These are phyloP conservation scores for Arge pagana DNA, from an alignment of 2,888 invertebrate species.

Conservation along the genomic window DNA sequence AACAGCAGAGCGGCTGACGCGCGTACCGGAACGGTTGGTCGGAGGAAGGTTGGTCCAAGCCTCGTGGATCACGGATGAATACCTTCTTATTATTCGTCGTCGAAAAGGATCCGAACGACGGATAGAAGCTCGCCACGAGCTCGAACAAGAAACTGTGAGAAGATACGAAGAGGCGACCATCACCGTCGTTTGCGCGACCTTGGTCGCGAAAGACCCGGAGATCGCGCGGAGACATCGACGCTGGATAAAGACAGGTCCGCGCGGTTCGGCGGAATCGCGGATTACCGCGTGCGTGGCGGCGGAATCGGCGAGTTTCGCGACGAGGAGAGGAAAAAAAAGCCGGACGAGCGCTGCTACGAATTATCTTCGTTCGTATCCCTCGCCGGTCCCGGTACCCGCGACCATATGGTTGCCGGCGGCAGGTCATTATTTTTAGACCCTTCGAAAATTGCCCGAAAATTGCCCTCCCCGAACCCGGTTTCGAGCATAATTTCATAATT, in stretches of 20 bases:
- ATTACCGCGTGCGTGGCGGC: not conserved
- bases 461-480: conserved; percentile 39
- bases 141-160: not conserved
- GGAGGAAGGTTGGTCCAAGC: conserved; percentile 17
- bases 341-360: too few species aligned
- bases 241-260: not conserved
- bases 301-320: conserved; percentile 3
- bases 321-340: too few species aligned
- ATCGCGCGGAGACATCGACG: not conserved
- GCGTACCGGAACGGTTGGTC: too few species aligned
- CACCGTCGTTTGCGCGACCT: not conserved
- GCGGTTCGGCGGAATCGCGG: not conserved
- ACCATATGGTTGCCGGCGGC: conserved; percentile 56
- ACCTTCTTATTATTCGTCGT: conserved; percentile 24
- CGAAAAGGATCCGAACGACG: not conserved
- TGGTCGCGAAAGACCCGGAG: not conserved
- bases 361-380: too few species aligned
- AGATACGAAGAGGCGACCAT: too few species aligned
- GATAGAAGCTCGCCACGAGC: not conserved
- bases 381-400: too few species aligned
- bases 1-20: conserved; percentile 18
- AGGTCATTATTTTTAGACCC: conserved; percentile 50
- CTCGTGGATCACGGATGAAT: conserved; percentile 20
- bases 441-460: conserved; percentile 54
- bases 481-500: conserved; percentile 51